Evolutionary conservation across 2,888 invertebrate genomes (phyloP).

Genomic region (Ischnura elegans): DNA sequence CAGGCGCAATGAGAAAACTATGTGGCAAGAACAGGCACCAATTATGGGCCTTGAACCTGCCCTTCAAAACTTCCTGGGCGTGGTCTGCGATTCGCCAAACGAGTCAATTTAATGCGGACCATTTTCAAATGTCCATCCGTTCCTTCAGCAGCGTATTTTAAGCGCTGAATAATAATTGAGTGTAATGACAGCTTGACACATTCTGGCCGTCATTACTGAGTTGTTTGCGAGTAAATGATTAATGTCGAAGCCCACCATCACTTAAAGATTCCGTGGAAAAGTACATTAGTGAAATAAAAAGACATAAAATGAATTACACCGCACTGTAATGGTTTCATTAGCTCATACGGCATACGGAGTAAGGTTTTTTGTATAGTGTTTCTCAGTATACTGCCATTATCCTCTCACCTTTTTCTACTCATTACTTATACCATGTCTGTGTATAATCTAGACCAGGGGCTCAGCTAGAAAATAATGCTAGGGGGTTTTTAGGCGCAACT

Average conservation of each 20-base stretch:
- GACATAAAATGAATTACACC: too few relatives aligned
- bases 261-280: not conserved
- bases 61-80: slow-evolving; percentile 18
- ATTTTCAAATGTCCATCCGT: not conserved
- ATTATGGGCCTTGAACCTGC: slow-evolving; percentile 20
- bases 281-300: not conserved
- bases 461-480: too few relatives aligned
- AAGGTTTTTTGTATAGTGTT: too few relatives aligned
- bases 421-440: too few relatives aligned
- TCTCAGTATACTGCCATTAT: too few relatives aligned
- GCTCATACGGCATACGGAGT: too few relatives aligned
- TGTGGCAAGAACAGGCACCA: not conserved
- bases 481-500: too few relatives aligned
- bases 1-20: not conserved
- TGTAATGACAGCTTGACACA: not conserved
- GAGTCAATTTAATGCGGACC: not conserved
- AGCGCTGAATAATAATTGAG: not conserved
- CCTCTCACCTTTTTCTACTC: too few relatives aligned
- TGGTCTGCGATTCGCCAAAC: not conserved
- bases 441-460: too few relatives aligned
- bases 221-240: not conserved
- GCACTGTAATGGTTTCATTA: too few relatives aligned
- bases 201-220: not conserved
- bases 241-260: not conserved
- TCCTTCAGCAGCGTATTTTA: not conserved